A percentile compares a stretch with the other conserved stretches of the same genome.
phyloP scores from a whole-genome alignment of 2,113 vertebrate genomes.

The Rhinolophus sinicus region DNA sequence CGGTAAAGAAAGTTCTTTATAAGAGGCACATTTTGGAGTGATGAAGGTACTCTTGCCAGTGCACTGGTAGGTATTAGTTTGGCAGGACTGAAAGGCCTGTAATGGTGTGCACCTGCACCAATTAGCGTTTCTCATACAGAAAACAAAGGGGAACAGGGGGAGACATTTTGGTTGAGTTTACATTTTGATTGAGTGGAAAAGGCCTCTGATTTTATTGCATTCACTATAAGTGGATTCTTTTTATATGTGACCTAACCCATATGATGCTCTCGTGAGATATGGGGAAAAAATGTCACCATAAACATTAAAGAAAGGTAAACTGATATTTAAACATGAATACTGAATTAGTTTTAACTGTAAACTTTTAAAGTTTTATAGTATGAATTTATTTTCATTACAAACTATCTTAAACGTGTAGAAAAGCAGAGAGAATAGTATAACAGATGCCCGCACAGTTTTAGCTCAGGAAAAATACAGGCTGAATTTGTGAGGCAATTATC shows the following conservation, averaged over 20 bases:
- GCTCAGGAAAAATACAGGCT: background rate
- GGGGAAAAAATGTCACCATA: background rate
- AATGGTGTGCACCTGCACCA: constrained; percentile 52
- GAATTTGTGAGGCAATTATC: background rate
- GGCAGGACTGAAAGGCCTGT: background rate
- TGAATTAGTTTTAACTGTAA: background rate
- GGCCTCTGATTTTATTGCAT: background rate
- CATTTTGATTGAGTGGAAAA: background rate
- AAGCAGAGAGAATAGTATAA: background rate
- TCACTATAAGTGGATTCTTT: constrained; percentile 12
- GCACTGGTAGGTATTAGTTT: background rate
- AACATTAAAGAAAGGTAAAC: background rate
- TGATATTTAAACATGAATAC: background rate
- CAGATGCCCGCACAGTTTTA: background rate
- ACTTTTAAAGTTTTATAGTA: background rate
- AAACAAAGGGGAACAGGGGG: background rate
- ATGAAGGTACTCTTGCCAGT: background rate
- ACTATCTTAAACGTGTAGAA: background rate
- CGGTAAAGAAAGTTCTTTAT: background rate
- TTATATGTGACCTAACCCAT: background rate
- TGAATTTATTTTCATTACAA: background rate
- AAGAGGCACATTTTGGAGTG: background rate
- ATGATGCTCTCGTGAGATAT: background rate
- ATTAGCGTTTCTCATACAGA: background rate
- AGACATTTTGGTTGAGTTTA: background rate